Evolutionary conservation across 2,888 invertebrate genomes (phyloP), one percentile per base, ranked within the genome.

Genomic region (Leistus spinibarbis): DNA sequence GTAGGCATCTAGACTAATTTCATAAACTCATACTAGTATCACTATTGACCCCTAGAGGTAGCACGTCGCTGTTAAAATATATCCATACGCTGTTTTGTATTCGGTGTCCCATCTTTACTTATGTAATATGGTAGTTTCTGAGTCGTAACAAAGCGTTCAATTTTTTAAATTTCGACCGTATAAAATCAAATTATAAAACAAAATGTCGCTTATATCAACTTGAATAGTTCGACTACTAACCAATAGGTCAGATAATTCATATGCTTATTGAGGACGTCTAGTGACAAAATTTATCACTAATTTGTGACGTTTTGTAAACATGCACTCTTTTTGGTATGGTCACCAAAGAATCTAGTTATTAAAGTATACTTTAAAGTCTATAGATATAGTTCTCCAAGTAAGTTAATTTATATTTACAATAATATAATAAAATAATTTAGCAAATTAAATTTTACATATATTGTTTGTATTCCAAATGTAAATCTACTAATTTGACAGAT

Each of bases 321-420:
- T 1, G 57, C 66, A 66, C 66, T 72, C 72, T 72, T 72, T 71
- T 72, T 57, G 66, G 72, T 20, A 72, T 72, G 72, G 72, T 66
- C 72, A 66, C 57, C 40, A 66, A 19, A 20, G 65, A 65, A n/a
- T 27, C 57, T 56, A 72, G 72, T 66, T 66, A 66, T 56, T 66
- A 10, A 65, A 71, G 65, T 19, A 56, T 27, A 72, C 57, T 16
- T 57, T 19, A 19, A 19, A 22, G 66, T 65, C 27, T 24, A 24
- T 27, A 56, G 19, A 20, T 24, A 57, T 27, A 56, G 19, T 20
- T 24, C 27, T 2, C 17, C 24, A 72, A 27, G 72, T 72, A 72
- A 66, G 72, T 57, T 24, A 54, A 72, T 54, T 65, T 72, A 65
- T 20, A 57, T 66, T 27, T 27, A 10, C 20, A 10, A 22, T 60